Evolutionary conservation across 2,888 invertebrate species (phyloP), one percentile per base, ranked within the genome.

Genomic region (Melanophora roralis): DNA sequence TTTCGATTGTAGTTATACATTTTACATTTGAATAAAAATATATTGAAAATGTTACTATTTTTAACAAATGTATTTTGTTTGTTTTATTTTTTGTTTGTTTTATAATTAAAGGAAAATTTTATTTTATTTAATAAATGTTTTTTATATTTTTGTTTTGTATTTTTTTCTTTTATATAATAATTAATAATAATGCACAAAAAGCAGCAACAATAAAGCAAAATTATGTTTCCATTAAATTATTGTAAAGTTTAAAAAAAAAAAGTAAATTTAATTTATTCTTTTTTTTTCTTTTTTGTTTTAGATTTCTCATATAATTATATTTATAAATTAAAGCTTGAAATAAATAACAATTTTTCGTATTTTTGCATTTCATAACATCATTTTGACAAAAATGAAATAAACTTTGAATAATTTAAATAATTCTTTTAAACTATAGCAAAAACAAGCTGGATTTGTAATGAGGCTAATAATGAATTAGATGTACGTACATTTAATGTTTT

Each of bases 161-260:
- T 71, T 82, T 82, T 75, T 71, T 71, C 8, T 45, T 73, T 27
- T 74, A 65, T 51, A 36, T 73, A 55, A 55, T 74, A 77, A 67
- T 73, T 80, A 78, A 83, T 83, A 84, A 84, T 85, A 84, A 87
- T 85, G 86, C 86, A 88, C 86, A 87, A 86, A 88, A 88, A 89
- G 89, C 89, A 85, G 87, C 89, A 88, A 88, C 89, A 88, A 88
- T 88, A 88, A 88, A 88, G 88, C 87, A 83, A 83, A 85, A 75
- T 69, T 40, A 16, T 57, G 47, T 36, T 64, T 64, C 14, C 49
- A 57, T 51, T 68, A 76, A 80, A 72, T 80, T 68, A 76, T 49
- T 68, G 55, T 60, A 64, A 72, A 69, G 7, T 53, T 40, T 51
- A 71, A 75, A 72, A 71, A 69, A 74, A 59, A 14, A 59, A 59